Conservation (phyloP, 2,113 vertebrate species). For the Tiliqua scincoides region DNA sequence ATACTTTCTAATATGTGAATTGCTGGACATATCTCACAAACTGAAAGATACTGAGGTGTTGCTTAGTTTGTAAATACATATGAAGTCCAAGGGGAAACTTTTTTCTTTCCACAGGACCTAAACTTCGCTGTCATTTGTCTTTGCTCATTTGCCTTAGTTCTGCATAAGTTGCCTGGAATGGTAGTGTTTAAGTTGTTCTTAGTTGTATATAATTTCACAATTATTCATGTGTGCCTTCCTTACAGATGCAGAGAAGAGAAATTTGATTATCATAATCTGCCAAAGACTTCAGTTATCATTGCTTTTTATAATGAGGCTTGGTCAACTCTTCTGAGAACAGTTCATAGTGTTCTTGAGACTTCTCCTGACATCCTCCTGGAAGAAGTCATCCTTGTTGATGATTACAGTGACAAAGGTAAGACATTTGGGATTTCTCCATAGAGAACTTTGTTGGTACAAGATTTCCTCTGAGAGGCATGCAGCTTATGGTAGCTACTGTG, state of each 20-base stretch:
- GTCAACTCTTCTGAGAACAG: conserved; percentile 94
- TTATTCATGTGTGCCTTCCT: conserved; percentile 18
- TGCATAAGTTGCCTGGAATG: background rate
- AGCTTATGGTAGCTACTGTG: background rate
- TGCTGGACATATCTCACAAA: background rate
- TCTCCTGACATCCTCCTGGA: conserved; percentile 90
- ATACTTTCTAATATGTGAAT: background rate
- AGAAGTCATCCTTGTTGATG: conserved; percentile 95
- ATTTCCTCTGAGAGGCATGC: background rate
- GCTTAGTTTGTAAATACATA: background rate
- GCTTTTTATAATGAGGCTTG: conserved; percentile 99
- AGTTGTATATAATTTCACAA: background rate
- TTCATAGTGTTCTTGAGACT: conserved; percentile 97
- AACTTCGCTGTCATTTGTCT: background rate
- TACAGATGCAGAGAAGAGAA: conserved; percentile 88
- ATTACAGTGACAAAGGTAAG: conserved; percentile 94
- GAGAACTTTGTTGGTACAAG: background rate
- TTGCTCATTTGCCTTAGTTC: background rate
- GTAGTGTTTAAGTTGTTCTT: conserved; percentile 18
- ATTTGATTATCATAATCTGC: conserved; percentile 88
- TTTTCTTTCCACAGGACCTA: background rate
- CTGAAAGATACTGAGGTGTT: background rate
- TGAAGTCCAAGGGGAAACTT: background rate
- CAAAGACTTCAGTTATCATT: conserved; percentile 91
- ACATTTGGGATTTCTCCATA: background rate